These are phyloP conservation scores for Tetanocera ferruginea DNA, from an alignment of 2,888 invertebrate species.

Conservation along the genomic window DNA sequence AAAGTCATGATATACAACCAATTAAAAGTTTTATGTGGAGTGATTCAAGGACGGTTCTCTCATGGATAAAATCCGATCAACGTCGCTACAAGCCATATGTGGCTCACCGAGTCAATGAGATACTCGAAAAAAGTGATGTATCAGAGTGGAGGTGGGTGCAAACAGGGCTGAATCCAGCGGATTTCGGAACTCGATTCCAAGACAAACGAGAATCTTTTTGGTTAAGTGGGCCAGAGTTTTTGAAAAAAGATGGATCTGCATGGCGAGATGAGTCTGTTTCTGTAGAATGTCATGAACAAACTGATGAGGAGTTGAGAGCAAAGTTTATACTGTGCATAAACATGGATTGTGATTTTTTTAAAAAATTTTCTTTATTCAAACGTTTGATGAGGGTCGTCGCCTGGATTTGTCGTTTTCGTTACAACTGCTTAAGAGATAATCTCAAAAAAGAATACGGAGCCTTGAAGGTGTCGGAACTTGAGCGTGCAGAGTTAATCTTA, in stretches of 20 bases:
- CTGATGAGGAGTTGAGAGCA: too few species aligned
- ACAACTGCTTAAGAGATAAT: too few species aligned
- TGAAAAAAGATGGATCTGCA: background rate
- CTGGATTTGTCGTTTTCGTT: too few species aligned
- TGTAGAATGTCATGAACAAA: background rate
- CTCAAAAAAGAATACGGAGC: too few species aligned
- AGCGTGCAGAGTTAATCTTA: too few species aligned
- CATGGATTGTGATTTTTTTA: background rate
- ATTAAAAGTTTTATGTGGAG: too few species aligned
- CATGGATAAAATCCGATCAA: background rate
- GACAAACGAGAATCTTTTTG: background rate
- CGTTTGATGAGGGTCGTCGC: background rate
- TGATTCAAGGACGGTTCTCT: background rate
- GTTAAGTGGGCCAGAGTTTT: background rate
- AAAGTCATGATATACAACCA: too few species aligned
- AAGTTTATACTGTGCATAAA: background rate
- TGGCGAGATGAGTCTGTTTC: background rate
- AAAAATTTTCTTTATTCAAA: background rate
- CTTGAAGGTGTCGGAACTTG: too few species aligned
- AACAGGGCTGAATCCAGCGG: slow-evolving; percentile 26
- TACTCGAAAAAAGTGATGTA: background rate
- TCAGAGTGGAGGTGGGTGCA: slow-evolving; percentile 30
- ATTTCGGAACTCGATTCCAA: background rate
- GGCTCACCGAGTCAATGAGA: background rate
- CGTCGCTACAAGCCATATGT: background rate